Percentiles rank a stretch among this genome's conserved stretches.
phyloP scores from a whole-genome alignment of 2,797 vertebrate species.

The Selene dorsalis region DNA sequence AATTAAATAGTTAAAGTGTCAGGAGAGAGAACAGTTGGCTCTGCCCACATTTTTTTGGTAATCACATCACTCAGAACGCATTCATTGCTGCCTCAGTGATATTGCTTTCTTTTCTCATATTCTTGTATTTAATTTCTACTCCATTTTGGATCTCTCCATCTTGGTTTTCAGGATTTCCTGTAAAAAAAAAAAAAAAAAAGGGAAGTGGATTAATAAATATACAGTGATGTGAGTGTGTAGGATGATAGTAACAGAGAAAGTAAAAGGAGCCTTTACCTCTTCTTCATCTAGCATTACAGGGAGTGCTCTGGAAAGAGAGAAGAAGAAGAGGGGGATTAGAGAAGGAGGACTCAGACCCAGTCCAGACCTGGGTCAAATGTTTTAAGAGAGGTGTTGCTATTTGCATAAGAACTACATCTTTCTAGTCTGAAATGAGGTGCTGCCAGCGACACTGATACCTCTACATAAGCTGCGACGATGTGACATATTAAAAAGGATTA shows the following conservation, averaged over 20 bases:
- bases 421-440: background rate
- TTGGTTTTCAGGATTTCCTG: constrained; percentile 97
- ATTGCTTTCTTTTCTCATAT: constrained; percentile 18
- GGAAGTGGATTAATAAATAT: constrained; percentile 5
- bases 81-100: constrained; percentile 52
- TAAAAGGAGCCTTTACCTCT: constrained; percentile 77
- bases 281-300: constrained; percentile 85
- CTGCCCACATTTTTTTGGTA: constrained; percentile 60
- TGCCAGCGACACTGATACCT: constrained; percentile 1
- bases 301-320: constrained; percentile 77
- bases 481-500: constrained; percentile 16
- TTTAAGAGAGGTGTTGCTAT: too few species aligned
- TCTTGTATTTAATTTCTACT: constrained; percentile 77
- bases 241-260: constrained; percentile 4
- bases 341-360: background rate
- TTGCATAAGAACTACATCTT: background rate
- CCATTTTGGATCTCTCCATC: constrained; percentile 98
- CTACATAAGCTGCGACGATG: background rate
- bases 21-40: constrained; percentile 40
- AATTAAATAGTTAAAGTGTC: constrained; percentile 30
- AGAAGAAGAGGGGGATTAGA: background rate
- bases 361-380: background rate
- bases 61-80: constrained; percentile 39
- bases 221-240: constrained; percentile 8
- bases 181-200: background rate